phyloP scores from a whole-genome alignment of 2,888 invertebrate genomes.

The Drosophila acutilabella region DNA sequence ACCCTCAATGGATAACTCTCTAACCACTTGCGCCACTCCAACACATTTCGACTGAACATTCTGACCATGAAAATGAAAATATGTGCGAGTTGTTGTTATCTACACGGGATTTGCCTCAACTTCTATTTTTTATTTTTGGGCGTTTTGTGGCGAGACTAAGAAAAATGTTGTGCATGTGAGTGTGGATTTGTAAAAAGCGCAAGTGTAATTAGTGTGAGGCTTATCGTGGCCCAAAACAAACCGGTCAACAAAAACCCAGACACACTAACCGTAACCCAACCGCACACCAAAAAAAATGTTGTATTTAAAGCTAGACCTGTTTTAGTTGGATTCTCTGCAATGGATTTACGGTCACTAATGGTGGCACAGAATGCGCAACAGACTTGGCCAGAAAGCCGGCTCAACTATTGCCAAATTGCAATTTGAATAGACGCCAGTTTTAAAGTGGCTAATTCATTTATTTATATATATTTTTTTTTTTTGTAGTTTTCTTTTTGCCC shows the following conservation, averaged over 20 bases:
- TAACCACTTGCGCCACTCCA: background rate
- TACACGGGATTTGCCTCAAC: background rate
- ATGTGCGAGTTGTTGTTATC: slow-evolving; percentile 52
- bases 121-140: background rate
- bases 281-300: slow-evolving; percentile 30
- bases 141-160: slow-evolving; percentile 63
- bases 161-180: slow-evolving; percentile 54
- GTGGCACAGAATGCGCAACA: background rate
- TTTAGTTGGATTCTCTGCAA: slow-evolving; percentile 37
- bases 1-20: background rate
- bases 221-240: slow-evolving; percentile 74
- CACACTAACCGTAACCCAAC: slow-evolving; percentile 25
- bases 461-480: background rate
- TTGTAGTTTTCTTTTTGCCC: background rate
- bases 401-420: slow-evolving; percentile 64
- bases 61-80: slow-evolving; percentile 75
- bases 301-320: slow-evolving; percentile 30
- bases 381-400: background rate
- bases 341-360: background rate
- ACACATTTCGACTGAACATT: slow-evolving; percentile 50
- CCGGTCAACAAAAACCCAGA: slow-evolving; percentile 43
- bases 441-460: background rate
- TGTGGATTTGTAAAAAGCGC: slow-evolving; percentile 72
- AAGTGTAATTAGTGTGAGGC: slow-evolving; percentile 77
- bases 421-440: slow-evolving; percentile 58